These are phyloP conservation scores for Orgyia antiqua DNA, from an alignment of 2,888 invertebrate species.

Conservation along the genomic window DNA sequence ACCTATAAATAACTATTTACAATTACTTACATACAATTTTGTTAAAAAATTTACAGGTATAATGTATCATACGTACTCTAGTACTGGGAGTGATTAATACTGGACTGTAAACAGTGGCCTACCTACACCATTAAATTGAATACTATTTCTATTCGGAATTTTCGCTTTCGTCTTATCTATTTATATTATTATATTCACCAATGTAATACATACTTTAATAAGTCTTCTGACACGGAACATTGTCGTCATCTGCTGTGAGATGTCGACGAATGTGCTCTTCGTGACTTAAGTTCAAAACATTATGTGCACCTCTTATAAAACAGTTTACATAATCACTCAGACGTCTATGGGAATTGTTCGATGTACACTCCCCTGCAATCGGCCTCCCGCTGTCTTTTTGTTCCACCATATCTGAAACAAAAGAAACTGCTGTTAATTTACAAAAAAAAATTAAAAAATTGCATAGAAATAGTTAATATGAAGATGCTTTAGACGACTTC, in stretches of 20 bases:
- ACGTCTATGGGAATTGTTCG: constrained; percentile 20
- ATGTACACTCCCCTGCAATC: constrained; percentile 29
- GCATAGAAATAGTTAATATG: too few relatives aligned
- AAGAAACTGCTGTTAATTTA: constrained; percentile 15
- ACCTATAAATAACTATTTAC: constrained; percentile 26
- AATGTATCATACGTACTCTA: constrained; percentile 13
- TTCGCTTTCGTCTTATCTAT: constrained; percentile 27
- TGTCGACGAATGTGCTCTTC: constrained; percentile 16
- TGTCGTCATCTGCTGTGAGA: constrained; percentile 21
- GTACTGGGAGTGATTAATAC: constrained; percentile 22
- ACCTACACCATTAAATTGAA: constrained; percentile 17
- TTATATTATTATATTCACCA: constrained; percentile 29
- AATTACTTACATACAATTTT: constrained; percentile 16
- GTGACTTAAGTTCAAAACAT: constrained; percentile 10
- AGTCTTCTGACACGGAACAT: constrained; percentile 48
- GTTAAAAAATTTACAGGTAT: constrained; percentile 18
- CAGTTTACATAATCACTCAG: constrained; percentile 24
- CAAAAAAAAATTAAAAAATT: too few relatives aligned
- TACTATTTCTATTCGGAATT: constrained; percentile 26
- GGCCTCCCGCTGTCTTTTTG: constrained; percentile 43
- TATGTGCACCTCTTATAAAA: constrained; percentile 24
- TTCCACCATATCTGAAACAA: constrained; percentile 60
- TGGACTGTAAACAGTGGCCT: constrained; percentile 15
- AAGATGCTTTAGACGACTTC: too few relatives aligned
- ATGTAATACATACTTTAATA: constrained; percentile 35